Percentiles rank a stretch among this genome's conserved stretches.
Evolutionary conservation across 2,888 invertebrate species (phyloP).

Genomic region (Xestia c-nigrum): DNA sequence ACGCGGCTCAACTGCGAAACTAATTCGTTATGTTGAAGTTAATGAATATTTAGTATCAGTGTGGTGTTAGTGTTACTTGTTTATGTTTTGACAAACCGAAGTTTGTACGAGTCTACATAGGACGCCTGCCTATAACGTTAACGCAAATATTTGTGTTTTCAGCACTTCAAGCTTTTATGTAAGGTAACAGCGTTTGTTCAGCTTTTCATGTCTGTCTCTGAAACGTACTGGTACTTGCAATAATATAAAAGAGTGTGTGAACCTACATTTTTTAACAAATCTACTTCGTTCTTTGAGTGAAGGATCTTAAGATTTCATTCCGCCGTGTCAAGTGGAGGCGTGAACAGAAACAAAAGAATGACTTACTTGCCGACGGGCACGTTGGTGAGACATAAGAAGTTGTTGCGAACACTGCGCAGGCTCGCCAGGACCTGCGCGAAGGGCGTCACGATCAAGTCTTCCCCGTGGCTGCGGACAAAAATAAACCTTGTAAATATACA

Average conservation of each 20-base stretch:
- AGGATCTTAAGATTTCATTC: constrained; percentile 27
- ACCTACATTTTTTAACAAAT: constrained; percentile 16
- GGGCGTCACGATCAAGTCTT: constrained; percentile 99
- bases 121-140: constrained; percentile 48
- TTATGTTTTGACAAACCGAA: constrained; percentile 34
- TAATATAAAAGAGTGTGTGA: neutral
- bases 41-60: constrained; percentile 44
- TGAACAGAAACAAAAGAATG: constrained; percentile 66
- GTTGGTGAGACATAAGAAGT: constrained; percentile 99
- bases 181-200: constrained; percentile 18
- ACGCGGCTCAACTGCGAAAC: constrained; percentile 22
- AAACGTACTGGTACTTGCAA: neutral
- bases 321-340: constrained; percentile 42
- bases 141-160: constrained; percentile 49
- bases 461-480: constrained; percentile 95
- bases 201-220: constrained; percentile 4
- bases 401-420: constrained; percentile 99
- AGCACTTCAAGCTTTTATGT: constrained; percentile 32
- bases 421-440: constrained; percentile 99
- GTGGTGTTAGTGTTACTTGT: constrained; percentile 29
- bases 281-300: constrained; percentile 21
- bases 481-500: constrained; percentile 60
- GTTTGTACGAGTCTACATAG: constrained; percentile 31
- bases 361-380: constrained; percentile 97
- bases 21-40: constrained; percentile 46